Base-by-base conservation (phyloP, 2,888 invertebrate species). In the Caenorhabditis becei region DNA sequence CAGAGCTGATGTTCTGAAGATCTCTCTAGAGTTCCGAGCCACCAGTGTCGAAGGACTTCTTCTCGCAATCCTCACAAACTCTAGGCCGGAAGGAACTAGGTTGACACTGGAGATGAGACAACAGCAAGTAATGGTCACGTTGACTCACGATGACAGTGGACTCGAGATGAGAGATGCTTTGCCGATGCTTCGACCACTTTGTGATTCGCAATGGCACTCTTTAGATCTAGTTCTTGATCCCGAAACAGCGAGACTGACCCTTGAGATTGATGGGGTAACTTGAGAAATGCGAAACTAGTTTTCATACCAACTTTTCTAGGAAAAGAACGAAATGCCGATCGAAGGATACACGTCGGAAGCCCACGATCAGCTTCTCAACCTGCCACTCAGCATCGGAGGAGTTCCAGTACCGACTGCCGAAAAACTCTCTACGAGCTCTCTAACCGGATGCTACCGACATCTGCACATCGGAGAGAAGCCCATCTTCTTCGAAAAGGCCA, bases 131-230 rank as follows among this genome's bases (percentile, higher is more conserved):
- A 47, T 51, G 26, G 74, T 83, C 8, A 70, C 80, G 4, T 26
- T 83, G 37, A 67, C 80, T 37, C 77, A 83, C 53, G 51, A 56
- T 0, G 66, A 61, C 16, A 63, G 66, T 0, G 62, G 62, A 8
- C 26, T 78, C 18, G 80, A 80, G 41, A 72, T 83, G 26, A 51
- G 83, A 0, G 80, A 83, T 24, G 75, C 70, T 20, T 18, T 83
- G 5, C 80, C 83, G 7, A 61, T 71, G n/a, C 54, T 80, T 14
- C 41, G 81, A 23, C 44, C 75, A 1, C 49, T 89, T 26, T 89
- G 89, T 62, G 84, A 87, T 61, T 80, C 83, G 11, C 54, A 86
- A 53, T 89, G 89, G 88, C 89, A 89, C 44, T 77, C 81, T 14
- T 62, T 89, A 23, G 63, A 69, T 24, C 18, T 89, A 35, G 23